Base-by-base conservation (phyloP, 64 coral and sea anemone genomes). In the Montipora capricornis region DNA sequence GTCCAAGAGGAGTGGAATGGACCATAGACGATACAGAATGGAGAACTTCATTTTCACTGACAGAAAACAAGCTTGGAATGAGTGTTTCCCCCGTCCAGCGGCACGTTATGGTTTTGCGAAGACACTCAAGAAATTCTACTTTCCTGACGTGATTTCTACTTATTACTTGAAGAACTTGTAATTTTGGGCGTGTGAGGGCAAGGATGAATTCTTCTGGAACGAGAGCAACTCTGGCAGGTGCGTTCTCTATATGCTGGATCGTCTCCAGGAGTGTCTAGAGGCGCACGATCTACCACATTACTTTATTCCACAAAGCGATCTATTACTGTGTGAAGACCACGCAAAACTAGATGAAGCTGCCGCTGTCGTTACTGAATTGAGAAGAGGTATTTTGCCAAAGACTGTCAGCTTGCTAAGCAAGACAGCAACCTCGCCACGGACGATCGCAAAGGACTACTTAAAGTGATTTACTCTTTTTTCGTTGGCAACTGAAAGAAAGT, bases 121-220 rank as follows among this genome's bases (percentile, higher is more conserved):
- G 62, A 97, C 94, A 68, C 76, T 94, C 7, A 97, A 97, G 60
- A 97, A 97, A 17, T 4, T 82, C n/a, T 94, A 97, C 55, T 94
- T 97, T 88, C 88, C 92, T 75, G 89, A 97, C 49, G 75, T 80
- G 5, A 79, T 97, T 55, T 94, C 88, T 26, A 91, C 95, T 8
- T 97, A 97, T 79, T 88, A 91, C 44, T 96, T 96, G 91, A 96
- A 96, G 49, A 96, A 96, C 67, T 13, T 96, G 29, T 76, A 94
- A 50, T 96, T 96, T 74, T 94, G 95, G 95, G 95, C 93, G 75
- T 89, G 85, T 12, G 95, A 96, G 80, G 87, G 20, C 1, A 89
- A 74, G 58, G 88, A 75, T 0, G 87, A 87, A 8, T 5, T 13
- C 0, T 96, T 94, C 17, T 96, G 95, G 95, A 91, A 5, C 10